Conservation (phyloP, 2,888 invertebrate species). For the Eumerus sabulonum region DNA sequence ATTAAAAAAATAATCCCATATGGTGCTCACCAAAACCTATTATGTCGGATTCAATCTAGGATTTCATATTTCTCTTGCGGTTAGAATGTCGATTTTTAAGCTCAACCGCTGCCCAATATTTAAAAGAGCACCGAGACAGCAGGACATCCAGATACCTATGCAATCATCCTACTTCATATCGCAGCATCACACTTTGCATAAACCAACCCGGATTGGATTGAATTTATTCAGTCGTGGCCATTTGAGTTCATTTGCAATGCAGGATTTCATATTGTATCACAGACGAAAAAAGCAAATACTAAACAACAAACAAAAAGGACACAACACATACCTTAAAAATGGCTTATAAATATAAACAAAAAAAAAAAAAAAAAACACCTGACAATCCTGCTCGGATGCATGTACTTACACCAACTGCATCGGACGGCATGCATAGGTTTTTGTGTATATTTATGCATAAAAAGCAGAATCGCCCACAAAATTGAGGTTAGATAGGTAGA, state of each 20-base stretch:
- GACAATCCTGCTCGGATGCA: neutral
- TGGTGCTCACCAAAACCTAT: neutral
- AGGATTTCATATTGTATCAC: conserved; percentile 44
- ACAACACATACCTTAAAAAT: too few species aligned
- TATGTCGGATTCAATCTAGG: neutral
- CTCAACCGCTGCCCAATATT: conserved; percentile 51
- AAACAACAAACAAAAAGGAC: conserved; percentile 7
- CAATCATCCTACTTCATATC: neutral
- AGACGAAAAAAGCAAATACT: neutral
- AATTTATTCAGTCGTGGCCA: conserved; percentile 50
- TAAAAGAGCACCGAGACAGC: conserved; percentile 20
- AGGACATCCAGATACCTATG: neutral
- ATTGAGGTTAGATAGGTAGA: conserved; percentile 59
- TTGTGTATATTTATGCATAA: conserved; percentile 43
- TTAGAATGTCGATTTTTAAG: conserved; percentile 57
- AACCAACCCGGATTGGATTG: conserved; percentile 26
- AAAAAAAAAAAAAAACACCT: too few species aligned
- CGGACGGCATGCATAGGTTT: too few species aligned
- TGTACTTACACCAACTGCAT: neutral
- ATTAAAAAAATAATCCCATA: too few species aligned
- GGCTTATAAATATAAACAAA: too few species aligned
- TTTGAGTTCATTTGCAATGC: conserved; percentile 59
- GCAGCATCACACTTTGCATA: conserved; percentile 19
- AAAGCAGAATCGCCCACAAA: conserved; percentile 49
- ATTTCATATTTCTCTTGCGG: conserved; percentile 48